Evolutionary conservation across 1,140 invertebrate genomes (phyloP).

Genomic region (Rhynchophorus ferrugineus): DNA sequence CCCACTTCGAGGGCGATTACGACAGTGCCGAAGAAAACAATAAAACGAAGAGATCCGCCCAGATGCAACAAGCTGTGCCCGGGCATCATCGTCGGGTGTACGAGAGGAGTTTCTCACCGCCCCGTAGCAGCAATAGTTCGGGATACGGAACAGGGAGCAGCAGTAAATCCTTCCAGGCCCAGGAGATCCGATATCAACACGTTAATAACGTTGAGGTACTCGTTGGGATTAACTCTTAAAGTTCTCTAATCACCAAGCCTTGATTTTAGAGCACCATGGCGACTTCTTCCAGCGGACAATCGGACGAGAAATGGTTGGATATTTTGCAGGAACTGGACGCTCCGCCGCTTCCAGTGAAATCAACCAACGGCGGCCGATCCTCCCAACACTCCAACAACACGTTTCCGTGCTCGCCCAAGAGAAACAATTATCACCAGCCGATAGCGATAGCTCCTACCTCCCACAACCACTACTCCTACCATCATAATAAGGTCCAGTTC

Average conservation of each 20-base stretch:
- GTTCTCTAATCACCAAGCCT: not conserved
- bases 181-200: slow-evolving; percentile 39
- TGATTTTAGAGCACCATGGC: slow-evolving; percentile 48
- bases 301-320: slow-evolving; percentile 58
- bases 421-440: slow-evolving; percentile 26
- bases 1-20: slow-evolving; percentile 58
- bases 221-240: not conserved
- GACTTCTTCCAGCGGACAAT: slow-evolving; percentile 58
- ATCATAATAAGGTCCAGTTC: slow-evolving; percentile 40
- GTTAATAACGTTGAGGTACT: slow-evolving; percentile 16
- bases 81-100: slow-evolving; percentile 56
- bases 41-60: slow-evolving; percentile 35
- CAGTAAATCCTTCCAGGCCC: slow-evolving; percentile 55
- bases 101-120: slow-evolving; percentile 70
- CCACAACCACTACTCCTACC: slow-evolving; percentile 35
- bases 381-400: slow-evolving; percentile 32
- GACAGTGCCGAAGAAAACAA: slow-evolving; percentile 49
- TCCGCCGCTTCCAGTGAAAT: slow-evolving; percentile 28
- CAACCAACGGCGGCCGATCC: slow-evolving; percentile 18
- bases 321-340: slow-evolving; percentile 30
- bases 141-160: slow-evolving; percentile 78
- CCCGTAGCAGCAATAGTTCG: slow-evolving; percentile 73
- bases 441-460: slow-evolving; percentile 14
- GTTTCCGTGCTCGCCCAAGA: slow-evolving; percentile 38
- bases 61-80: slow-evolving; percentile 47